Conservation (phyloP, 2,888 invertebrate species). For the Drosophila differens region DNA sequence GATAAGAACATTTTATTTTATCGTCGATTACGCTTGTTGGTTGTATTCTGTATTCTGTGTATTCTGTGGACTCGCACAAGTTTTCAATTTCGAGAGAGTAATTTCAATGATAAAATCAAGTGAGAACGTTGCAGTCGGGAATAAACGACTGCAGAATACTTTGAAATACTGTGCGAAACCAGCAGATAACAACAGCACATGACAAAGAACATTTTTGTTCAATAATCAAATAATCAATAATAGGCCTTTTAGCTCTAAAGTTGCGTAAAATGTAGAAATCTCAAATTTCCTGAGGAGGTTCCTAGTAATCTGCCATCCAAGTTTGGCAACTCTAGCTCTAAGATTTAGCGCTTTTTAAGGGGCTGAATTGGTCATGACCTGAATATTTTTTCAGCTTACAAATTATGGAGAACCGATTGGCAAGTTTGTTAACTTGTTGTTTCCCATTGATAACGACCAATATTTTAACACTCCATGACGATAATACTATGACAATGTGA, state of each 20-base stretch:
- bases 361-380: too few relatives aligned
- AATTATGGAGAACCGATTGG: too few relatives aligned
- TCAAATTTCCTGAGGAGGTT: not conserved
- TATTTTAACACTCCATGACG: not conserved
- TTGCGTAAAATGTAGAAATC: too few relatives aligned
- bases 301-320: not conserved
- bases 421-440: not conserved
- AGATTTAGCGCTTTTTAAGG: not conserved
- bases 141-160: not conserved
- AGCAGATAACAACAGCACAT: not conserved
- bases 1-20: not conserved
- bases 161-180: not conserved
- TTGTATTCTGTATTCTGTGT: too few relatives aligned
- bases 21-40: not conserved
- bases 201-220: not conserved
- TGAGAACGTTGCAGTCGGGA: not conserved
- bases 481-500: too few relatives aligned
- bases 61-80: not conserved
- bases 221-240: too few relatives aligned
- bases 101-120: not conserved
- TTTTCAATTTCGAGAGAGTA: not conserved
- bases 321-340: not conserved
- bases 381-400: too few relatives aligned
- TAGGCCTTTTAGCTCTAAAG: too few relatives aligned
- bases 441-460: not conserved